A percentile compares a stretch with the other conserved stretches of the same genome.
phyloP scores from a whole-genome alignment of 2,888 invertebrate species.

The Ichneumon xanthorius region DNA sequence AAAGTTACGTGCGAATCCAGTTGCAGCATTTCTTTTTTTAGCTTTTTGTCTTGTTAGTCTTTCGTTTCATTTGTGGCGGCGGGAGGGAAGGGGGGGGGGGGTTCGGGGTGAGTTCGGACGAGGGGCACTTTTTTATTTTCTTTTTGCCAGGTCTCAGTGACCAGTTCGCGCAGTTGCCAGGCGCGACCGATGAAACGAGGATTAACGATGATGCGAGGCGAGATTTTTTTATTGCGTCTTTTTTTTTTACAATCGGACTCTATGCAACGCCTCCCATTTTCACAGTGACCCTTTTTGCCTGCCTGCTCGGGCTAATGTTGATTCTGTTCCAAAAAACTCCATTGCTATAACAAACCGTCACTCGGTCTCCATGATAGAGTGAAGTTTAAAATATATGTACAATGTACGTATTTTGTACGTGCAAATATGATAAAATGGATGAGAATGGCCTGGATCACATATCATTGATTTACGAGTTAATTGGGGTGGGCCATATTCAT shows the following conservation, averaged over 20 bases:
- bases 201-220: slow-evolving; percentile 61
- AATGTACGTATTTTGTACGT: background rate
- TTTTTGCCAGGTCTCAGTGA: slow-evolving; percentile 7
- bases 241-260: slow-evolving; percentile 5
- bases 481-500: too few species aligned
- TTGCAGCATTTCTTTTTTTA: slow-evolving; percentile 23
- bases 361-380: background rate
- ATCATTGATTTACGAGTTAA: too few species aligned
- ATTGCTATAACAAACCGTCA: slow-evolving; percentile 17
- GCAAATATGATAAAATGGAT: too few species aligned
- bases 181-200: slow-evolving; percentile 57
- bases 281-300: slow-evolving; percentile 14
- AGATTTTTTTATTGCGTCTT: slow-evolving; percentile 14
- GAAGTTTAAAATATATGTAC: background rate
- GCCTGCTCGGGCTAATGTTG: slow-evolving; percentile 6
- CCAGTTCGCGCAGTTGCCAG: slow-evolving; percentile 44
- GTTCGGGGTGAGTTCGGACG: background rate
- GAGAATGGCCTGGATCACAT: too few species aligned
- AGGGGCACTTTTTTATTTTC: slow-evolving; percentile 47
- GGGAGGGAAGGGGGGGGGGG: background rate
- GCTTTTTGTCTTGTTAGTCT: slow-evolving; percentile 42
- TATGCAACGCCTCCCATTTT: slow-evolving; percentile 20
- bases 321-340: slow-evolving; percentile 3
- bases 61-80: slow-evolving; percentile 45
- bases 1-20: background rate